phyloP scores from a whole-genome alignment of 2,113 vertebrate genomes.

The Dromiciops gliroides region DNA sequence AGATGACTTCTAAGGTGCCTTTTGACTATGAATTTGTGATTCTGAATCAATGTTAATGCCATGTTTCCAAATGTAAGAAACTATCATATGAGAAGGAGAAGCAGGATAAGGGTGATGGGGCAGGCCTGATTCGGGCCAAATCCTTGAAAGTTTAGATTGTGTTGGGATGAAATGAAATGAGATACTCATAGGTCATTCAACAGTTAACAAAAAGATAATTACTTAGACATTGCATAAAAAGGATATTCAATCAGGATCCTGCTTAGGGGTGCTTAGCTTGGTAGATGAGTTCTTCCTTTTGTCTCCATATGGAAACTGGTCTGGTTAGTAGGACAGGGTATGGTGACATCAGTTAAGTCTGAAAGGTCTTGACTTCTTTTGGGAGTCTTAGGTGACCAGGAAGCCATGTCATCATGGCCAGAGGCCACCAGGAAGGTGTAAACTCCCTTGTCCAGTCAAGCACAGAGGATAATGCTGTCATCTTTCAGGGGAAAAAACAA shows the following conservation, averaged over 20 bases:
- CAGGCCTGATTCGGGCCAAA: background rate
- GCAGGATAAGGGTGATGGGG: background rate
- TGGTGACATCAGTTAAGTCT: background rate
- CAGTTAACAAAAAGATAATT: background rate
- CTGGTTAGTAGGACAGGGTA: background rate
- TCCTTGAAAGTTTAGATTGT: background rate
- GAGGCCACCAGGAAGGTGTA: no score
- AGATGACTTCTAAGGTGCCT: background rate
- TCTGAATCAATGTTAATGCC: background rate
- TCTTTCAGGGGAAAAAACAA: background rate
- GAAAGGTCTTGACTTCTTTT: background rate
- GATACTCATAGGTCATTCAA: background rate
- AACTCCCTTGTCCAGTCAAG: background rate
- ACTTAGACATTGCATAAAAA: background rate
- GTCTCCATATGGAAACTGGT: background rate
- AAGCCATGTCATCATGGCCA: no score
- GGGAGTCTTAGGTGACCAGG: background rate
- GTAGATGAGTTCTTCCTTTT: no score
- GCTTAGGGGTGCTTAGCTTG: no score
- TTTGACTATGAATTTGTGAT: background rate
- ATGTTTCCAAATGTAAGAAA: background rate
- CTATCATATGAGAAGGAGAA: background rate
- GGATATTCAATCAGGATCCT: background rate
- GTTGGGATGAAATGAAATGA: background rate
- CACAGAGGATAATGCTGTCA: background rate